phyloP scores from a whole-genome alignment of 2,888 invertebrate genomes.

The Cephalotes varians region DNA sequence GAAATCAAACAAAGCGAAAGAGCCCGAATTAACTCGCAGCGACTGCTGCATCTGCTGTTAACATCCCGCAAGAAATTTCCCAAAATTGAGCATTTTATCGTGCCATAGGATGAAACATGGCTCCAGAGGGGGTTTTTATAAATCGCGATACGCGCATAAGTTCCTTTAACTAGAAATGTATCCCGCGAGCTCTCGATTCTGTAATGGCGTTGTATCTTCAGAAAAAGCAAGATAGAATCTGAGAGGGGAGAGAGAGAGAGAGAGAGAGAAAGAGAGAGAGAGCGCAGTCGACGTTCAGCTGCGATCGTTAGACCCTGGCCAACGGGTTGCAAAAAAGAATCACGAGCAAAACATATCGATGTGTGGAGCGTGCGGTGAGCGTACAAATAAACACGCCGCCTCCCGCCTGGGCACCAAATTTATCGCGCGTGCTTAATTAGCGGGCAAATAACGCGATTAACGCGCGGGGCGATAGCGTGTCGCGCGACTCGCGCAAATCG shows the following conservation, averaged over 20 bases:
- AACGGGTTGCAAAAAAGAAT: constrained; percentile 9
- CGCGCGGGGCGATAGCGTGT: constrained; percentile 64
- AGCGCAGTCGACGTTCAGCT: background rate
- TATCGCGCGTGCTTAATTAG: constrained; percentile 78
- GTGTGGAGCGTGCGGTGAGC: constrained; percentile 32
- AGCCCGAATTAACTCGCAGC: constrained; percentile 38
- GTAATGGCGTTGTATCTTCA: constrained; percentile 1
- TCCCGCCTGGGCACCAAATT: constrained; percentile 63
- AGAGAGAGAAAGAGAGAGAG: background rate
- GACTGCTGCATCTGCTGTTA: constrained; percentile 46
- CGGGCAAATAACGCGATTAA: constrained; percentile 79
- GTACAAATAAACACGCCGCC: constrained; percentile 56
- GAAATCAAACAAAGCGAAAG: constrained; percentile 10
- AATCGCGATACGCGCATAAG: constrained; percentile 51
- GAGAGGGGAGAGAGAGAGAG: background rate
- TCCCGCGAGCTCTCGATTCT: constrained; percentile 28
- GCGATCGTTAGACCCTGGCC: background rate
- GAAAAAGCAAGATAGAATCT: background rate
- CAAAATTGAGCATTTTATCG: constrained; percentile 50
- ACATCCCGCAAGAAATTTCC: constrained; percentile 46
- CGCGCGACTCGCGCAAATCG: constrained; percentile 40
- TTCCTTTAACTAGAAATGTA: constrained; percentile 62
- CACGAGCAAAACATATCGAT: constrained; percentile 51
- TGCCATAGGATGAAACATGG: background rate
- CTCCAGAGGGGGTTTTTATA: constrained; percentile 40